Evolutionary conservation across 1,140 invertebrate species (phyloP), one percentile per base, ranked within the genome.

Genomic region (Penaeus indicus): DNA sequence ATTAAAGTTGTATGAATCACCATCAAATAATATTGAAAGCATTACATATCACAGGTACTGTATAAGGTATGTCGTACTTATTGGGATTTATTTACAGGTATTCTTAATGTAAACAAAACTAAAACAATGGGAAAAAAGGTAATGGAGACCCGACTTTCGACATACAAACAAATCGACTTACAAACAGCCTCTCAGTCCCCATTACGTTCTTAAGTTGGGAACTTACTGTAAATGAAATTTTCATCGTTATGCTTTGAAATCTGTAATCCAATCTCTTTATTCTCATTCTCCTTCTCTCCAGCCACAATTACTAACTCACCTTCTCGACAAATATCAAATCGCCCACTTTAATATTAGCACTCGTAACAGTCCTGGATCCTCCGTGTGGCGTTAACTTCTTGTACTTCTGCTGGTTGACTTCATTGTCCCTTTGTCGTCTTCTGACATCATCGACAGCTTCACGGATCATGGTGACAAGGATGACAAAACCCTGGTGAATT

Each of bases 371-470:
- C 3, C 92, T 90, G 38, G 92, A 90, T 13, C 94, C 94, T 87
- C 92, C 92, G 61, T 92, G 91, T 1, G 94, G 94, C 32, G 95
- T 91, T 61, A 91, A 64, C 42, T 86, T 85, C 61, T 88, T 75
- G 79, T 91, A 91, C 64, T 83, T 89, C 91, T 95, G 94, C 63
- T 93, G 93, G 92, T 95, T 95, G 32, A 95, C 93, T 91, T 95
- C 95, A 87, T 93, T 93, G 91, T 95, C 95, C 67, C 90, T 27
- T 38, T 90, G 88, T 63, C 89, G 64, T 27, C 99, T 94, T 92
- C 98, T 94, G 91, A 98, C 96, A 94, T 99, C 99, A 94, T 99
- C 99, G 27, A 99, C 94, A 8, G 97, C 98, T 94, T 99, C 99
- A 83, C 99, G 95, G 92, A 97, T 97, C 92, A 99, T 95, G 47